A percentile compares a stretch with the other conserved stretches of the same genome.
phyloP scores from a whole-genome alignment of 1,140 invertebrate species.

The Thrips palmi region DNA sequence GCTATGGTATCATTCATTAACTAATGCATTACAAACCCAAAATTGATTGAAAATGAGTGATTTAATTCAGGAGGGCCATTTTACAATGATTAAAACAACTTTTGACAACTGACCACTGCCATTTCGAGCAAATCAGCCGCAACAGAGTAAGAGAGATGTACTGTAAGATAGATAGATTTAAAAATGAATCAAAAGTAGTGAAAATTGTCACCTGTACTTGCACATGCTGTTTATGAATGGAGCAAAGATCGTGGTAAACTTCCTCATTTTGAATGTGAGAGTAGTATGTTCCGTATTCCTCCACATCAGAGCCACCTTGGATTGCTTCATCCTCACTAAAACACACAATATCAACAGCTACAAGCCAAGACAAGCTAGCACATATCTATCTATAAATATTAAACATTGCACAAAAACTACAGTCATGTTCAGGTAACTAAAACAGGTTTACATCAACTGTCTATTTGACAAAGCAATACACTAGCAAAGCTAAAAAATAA shows the following conservation, averaged over 20 bases:
- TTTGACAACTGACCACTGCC: too few relatives aligned
- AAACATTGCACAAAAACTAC: constrained; percentile 4
- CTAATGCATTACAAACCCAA: too few relatives aligned
- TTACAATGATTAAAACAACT: too few relatives aligned
- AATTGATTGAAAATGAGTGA: too few relatives aligned
- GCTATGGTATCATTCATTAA: too few relatives aligned
- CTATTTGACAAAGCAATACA: neutral
- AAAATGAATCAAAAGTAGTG: too few relatives aligned
- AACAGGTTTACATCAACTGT: neutral
- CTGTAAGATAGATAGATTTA: too few relatives aligned
- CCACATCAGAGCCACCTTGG: constrained; percentile 26
- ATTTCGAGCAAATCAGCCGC: too few relatives aligned
- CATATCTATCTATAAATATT: constrained; percentile 1
- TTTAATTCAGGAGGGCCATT: too few relatives aligned
- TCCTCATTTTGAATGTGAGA: constrained; percentile 52
- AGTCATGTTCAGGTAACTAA: neutral
- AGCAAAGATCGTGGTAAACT: constrained; percentile 65
- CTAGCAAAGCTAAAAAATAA: constrained; percentile 1
- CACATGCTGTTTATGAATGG: constrained; percentile 27
- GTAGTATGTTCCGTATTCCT: constrained; percentile 44
- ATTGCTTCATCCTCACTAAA: constrained; percentile 18
- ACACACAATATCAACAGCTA: constrained; percentile 8
- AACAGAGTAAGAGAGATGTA: too few relatives aligned
- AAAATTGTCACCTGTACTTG: too few relatives aligned
- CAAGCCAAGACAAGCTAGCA: neutral